Evolutionary conservation across 2,888 invertebrate species (phyloP), one percentile per base, ranked within the genome.

Genomic region (Chirona hameri): DNA sequence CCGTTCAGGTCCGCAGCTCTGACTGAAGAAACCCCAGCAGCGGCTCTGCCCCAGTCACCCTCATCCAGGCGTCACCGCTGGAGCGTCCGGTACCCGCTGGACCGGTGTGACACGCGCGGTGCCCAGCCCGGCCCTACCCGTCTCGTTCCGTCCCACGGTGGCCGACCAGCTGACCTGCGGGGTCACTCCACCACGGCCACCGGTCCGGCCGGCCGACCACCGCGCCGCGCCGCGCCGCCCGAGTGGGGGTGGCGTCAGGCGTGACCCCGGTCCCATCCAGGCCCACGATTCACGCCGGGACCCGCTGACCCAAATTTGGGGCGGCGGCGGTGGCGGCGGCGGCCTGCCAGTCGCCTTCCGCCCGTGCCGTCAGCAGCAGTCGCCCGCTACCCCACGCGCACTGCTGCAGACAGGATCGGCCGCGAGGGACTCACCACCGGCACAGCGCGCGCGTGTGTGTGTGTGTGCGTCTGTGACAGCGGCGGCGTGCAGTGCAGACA

Each of bases 241-340:
- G 60, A n/a, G 60, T 10, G 60, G 60, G 60, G 60, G 60, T 60
- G 60, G 60, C 60, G 60, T 2, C 60, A 12, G 60, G 60, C 69
- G 69, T 29, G 69, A 69, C 69, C 69, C 29, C n/a, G 29, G 65
- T 15, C 29, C 29, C n/a, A 29, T n/a, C 15, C 69, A 7, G 69
- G 29, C 3, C 12, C 69, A 69, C 69, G 29, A 15, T 29, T 27
- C 69, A 69, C 69, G 69, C 27, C 29, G 69, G 29, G 29, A 69
- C 69, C 69, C 29, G 69, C 69, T 69, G 69, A 69, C 69, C 69
- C 69, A 69, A 69, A 69, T 69, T 69, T 69, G 69, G 69, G 69
- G 69, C 69, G 69, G n/a, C 0, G 69, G 69, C 69, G 69, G 27
- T 29, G 27, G 69, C 69, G 69, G 69, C 29, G 69, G 27, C 29